These are phyloP conservation scores for Herpailurus yagouaroundi DNA, from an alignment of 2,113 vertebrate species.

Conservation along the genomic window DNA sequence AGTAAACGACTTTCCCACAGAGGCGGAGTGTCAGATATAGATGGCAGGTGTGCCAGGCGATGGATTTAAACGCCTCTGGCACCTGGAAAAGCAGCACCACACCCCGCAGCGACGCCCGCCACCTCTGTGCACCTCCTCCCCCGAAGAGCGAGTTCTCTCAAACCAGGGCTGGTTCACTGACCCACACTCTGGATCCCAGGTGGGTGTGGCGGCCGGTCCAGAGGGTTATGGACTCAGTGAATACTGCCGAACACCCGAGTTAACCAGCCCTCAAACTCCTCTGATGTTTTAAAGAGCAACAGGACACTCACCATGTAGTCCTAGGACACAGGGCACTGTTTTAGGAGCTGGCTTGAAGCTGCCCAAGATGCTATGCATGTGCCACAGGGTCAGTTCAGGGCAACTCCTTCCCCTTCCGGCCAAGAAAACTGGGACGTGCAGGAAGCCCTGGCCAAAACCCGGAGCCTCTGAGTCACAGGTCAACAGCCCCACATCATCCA, in stretches of 20 bases:
- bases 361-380: background rate
- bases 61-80: background rate
- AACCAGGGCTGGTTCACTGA: too few species aligned
- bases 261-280: background rate
- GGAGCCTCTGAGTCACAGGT: background rate
- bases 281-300: background rate
- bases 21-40: background rate
- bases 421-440: background rate
- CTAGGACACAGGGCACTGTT: background rate
- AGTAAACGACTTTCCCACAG: background rate
- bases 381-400: background rate
- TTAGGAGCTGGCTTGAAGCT: background rate
- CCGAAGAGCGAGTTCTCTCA: background rate
- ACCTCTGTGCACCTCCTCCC: background rate
- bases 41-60: background rate
- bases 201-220: background rate
- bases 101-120: accelerated
- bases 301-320: background rate
- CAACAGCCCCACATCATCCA: background rate
- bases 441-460: background rate
- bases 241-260: background rate
- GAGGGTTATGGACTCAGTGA: background rate
- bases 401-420: background rate
- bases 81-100: background rate
- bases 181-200: background rate